Base-by-base conservation (phyloP, 2,797 vertebrate genomes). In the Taeniopygia guttata region DNA sequence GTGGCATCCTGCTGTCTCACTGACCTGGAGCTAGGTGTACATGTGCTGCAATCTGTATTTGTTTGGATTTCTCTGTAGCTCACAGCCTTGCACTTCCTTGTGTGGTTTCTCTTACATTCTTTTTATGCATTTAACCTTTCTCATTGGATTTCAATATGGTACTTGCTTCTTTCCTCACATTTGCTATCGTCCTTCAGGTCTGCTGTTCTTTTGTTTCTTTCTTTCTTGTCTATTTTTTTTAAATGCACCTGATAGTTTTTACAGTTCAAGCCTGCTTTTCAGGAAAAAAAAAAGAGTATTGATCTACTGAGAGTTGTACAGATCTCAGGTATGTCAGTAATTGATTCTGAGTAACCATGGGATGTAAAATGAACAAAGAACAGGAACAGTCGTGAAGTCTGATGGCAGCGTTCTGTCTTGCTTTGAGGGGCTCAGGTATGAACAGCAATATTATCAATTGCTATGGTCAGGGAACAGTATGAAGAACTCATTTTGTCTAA, bases 11-110 rank as follows among this genome's bases (percentile, higher is more conserved):
- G 56, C 29, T 55, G 36, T 7, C 43, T 73, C 58, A 8, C 58
- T 63, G 67, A 29, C 69, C 49, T 80, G 76, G 42, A 73, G 32
- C 1, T 30, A 48, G 42, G 16, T 5, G 1, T 60, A 4, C 11
- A 5, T 5, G 38, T 68, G n/a, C 49, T 34, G 4, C 1, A 2
- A 5, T 25, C 19, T 49, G 6, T 13, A 3, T 20, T n/a, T 8
- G 34, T 26, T 62, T 75, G 51, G 49, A 11, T 90, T 85, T 77
- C 64, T 60, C 70, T 62, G 34, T 5, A 69, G 45, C 54, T 87
- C 49, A 21, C 55, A 29, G 52, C 76, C 45, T 64, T 70, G 34
- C 30, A 43, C 56, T 56, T 89, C 30, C 5, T 67, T 21, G 40
- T 2, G 2, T 19, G 17, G 15, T 13, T 94, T 42, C 22, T 42